A percentile compares a stretch with the other conserved stretches of the same genome.
Evolutionary conservation across 1,140 invertebrate genomes (phyloP).

Genomic region (Proales similis): DNA sequence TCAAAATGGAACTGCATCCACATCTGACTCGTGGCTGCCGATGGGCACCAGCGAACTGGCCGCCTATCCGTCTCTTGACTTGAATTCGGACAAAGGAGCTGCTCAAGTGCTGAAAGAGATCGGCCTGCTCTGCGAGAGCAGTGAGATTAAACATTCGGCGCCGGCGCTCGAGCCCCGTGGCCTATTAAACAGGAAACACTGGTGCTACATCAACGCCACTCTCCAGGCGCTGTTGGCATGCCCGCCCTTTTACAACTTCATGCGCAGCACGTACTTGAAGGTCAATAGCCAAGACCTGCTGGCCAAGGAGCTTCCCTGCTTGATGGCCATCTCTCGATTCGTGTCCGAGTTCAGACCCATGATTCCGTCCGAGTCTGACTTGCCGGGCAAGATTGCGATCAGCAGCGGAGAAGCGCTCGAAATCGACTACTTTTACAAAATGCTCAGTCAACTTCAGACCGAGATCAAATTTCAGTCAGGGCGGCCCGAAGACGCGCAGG

Average conservation of each 20-base stretch:
- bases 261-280: constrained; percentile 58
- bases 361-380: not conserved
- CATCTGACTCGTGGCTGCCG: too few relatives aligned
- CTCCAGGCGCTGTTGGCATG: constrained; percentile 72
- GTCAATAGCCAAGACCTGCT: constrained; percentile 2
- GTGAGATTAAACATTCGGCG: constrained; percentile 27
- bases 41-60: not conserved
- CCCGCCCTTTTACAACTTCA: constrained; percentile 82
- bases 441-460: constrained; percentile 1
- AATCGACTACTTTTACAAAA: constrained; percentile 59
- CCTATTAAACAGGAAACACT: constrained; percentile 24
- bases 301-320: constrained; percentile 3
- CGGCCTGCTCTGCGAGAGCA: constrained; percentile 7
- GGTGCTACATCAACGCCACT: constrained; percentile 40
- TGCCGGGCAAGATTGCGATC: constrained; percentile 37
- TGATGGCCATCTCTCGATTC: constrained; percentile 3
- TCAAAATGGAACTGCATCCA: too few relatives aligned
- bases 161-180: constrained; percentile 29
- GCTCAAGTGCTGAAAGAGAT: not conserved
- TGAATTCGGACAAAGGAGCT: not conserved
- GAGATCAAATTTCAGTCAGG: constrained; percentile 42
- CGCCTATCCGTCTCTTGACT: not conserved
- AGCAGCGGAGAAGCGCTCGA: constrained; percentile 66
- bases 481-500: constrained; percentile 80
- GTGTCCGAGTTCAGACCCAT: constrained; percentile 26